Evolutionary conservation across 2,888 invertebrate genomes (phyloP).

Genomic region (Ennomos quercinarius): DNA sequence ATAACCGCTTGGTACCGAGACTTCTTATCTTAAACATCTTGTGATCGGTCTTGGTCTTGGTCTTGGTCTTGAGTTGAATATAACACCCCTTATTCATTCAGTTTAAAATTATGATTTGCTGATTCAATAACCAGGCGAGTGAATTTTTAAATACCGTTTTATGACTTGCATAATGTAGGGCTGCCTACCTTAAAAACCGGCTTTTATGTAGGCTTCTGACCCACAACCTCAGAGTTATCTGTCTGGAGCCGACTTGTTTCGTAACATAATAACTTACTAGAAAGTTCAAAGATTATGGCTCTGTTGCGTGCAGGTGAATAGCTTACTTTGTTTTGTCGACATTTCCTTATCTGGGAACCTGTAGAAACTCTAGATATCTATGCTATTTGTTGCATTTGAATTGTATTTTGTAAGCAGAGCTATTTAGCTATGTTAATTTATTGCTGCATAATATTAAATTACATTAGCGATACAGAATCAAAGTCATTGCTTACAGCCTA

Average conservation of each 20-base stretch:
- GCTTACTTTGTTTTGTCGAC: conserved; percentile 1
- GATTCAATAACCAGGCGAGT: not conserved
- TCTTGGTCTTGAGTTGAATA: too few species aligned
- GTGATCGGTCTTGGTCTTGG: too few species aligned
- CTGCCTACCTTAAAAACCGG: conserved; percentile 31
- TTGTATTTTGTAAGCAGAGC: too few species aligned
- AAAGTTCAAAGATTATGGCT: conserved; percentile 36
- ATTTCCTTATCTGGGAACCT: conserved; percentile 1
- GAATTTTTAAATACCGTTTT: conserved; percentile 26
- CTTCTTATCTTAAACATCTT: too few species aligned
- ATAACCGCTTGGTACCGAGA: too few species aligned
- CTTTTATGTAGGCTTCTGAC: conserved; percentile 25
- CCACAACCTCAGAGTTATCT: conserved; percentile 11
- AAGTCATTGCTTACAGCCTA: too few species aligned
- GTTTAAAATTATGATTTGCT: not conserved
- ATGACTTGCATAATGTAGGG: conserved; percentile 36
- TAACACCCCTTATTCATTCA: too few species aligned
- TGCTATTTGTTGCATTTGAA: too few species aligned
- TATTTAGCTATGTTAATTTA: too few species aligned
- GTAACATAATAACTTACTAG: conserved; percentile 26
- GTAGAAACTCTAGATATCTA: too few species aligned
- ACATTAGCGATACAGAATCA: too few species aligned
- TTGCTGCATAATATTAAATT: too few species aligned
- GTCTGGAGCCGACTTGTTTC: conserved; percentile 20
- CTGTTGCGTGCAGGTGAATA: conserved; percentile 9